Conservation (phyloP, 2,888 invertebrate species). For the Chironomus tentans region DNA sequence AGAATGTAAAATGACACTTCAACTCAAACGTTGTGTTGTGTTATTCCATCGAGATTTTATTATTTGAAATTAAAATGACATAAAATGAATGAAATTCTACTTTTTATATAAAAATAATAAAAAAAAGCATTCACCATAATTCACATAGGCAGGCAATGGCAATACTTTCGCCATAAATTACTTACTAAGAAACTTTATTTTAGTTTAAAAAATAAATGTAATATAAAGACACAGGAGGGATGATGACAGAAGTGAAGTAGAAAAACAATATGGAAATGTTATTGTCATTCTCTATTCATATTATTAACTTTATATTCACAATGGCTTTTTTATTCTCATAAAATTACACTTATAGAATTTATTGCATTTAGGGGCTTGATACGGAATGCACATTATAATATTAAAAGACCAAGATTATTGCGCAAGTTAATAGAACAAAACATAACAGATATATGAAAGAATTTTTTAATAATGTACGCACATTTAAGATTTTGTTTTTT, state of each 20-base stretch:
- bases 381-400: too few species aligned
- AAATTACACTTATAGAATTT: background rate
- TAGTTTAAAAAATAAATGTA: background rate
- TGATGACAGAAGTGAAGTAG: background rate
- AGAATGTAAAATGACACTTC: background rate
- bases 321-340: background rate
- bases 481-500: background rate
- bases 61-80: conserved; percentile 13
- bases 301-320: background rate
- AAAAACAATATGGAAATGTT: background rate
- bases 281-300: background rate
- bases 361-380: background rate
- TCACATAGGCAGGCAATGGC: background rate
- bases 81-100: background rate
- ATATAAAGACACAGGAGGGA: background rate
- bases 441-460: background rate
- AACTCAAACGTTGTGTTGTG: background rate
- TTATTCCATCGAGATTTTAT: conserved; percentile 17
- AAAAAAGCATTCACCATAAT: background rate
- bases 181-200: background rate
- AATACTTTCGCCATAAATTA: background rate
- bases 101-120: background rate
- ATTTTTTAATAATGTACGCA: background rate
- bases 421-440: background rate
- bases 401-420: too few species aligned